A percentile compares a stretch with the other conserved stretches of the same genome.
These are phyloP conservation scores for Prietella phreatophila DNA, from an alignment of 2,113 vertebrate genomes.

Conservation along the genomic window DNA sequence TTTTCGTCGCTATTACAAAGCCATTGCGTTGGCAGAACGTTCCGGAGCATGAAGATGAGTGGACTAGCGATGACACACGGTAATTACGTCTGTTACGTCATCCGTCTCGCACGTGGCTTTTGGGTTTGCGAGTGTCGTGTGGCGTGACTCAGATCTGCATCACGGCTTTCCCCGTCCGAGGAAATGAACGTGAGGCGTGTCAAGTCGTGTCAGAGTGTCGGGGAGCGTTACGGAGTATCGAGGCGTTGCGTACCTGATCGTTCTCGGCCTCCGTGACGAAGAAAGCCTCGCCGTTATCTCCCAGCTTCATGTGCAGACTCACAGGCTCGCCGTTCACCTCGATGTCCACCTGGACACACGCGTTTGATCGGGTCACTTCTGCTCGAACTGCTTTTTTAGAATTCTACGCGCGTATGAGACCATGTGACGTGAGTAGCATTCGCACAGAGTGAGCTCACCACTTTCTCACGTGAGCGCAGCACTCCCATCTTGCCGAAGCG, in stretches of 20 bases:
- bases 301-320: constrained; percentile 93
- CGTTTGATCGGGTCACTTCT: not conserved
- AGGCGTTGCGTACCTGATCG: constrained; percentile 73
- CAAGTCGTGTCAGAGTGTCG: not conserved
- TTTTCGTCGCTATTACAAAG: not conserved
- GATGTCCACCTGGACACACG: constrained; percentile 82
- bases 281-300: constrained; percentile 95
- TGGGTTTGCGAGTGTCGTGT: not conserved
- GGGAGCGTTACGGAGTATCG: not conserved
- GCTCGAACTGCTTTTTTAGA: too few species aligned
- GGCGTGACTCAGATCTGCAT: not conserved
- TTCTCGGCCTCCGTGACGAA: constrained; percentile 89
- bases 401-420: too few species aligned
- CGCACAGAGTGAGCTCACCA: constrained; percentile 65
- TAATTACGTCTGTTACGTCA: not conserved
- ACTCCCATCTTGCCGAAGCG: constrained; percentile 98
- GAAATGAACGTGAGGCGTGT: not conserved
- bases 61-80: not conserved
- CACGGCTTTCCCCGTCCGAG: not conserved
- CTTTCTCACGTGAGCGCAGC: constrained; percentile 91
- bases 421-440: not conserved
- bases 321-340: constrained; percentile 82
- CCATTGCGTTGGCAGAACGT: not conserved
- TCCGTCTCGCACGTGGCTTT: not conserved
- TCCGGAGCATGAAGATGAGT: not conserved